These are phyloP conservation scores for Carassius auratus DNA, from an alignment of 2,113 vertebrate species.

Conservation along the genomic window DNA sequence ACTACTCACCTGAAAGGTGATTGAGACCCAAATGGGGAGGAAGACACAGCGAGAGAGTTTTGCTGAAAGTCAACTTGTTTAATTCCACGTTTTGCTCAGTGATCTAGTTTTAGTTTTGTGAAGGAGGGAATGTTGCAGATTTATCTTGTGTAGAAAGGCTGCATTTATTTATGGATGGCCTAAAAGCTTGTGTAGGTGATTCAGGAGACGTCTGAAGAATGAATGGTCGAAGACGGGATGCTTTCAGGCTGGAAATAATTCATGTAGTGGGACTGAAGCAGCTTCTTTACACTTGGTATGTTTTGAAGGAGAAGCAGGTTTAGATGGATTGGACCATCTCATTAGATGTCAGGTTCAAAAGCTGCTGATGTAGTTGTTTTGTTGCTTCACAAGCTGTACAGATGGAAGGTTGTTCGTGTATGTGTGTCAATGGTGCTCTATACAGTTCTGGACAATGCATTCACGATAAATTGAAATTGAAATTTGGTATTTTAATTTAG, in stretches of 20 bases:
- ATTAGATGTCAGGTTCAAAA: slow-evolving; percentile 8
- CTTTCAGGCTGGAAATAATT: slow-evolving; percentile 9
- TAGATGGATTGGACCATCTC: slow-evolving; percentile 2
- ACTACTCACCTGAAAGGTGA: no score
- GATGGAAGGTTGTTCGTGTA: neutral
- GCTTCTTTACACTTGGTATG: neutral
- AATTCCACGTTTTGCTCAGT: neutral
- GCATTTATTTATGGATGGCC: neutral
- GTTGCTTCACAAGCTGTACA: neutral
- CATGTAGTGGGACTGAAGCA: neutral
- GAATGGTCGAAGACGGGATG: neutral
- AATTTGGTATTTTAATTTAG: neutral
- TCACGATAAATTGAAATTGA: neutral
- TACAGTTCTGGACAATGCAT: neutral
- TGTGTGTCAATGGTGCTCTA: neutral
- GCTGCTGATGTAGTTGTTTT: neutral
- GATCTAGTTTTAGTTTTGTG: neutral
- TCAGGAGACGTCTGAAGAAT: slow-evolving; percentile 24
- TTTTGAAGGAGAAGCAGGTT: neutral
- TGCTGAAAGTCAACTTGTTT: neutral
- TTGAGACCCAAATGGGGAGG: neutral
- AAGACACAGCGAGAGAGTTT: neutral
- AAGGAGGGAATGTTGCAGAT: neutral
- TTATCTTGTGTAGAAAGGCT: neutral
- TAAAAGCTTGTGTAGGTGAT: slow-evolving; percentile 16